Conservation (phyloP, 2,888 invertebrate species). For the Polia nebulosa region DNA sequence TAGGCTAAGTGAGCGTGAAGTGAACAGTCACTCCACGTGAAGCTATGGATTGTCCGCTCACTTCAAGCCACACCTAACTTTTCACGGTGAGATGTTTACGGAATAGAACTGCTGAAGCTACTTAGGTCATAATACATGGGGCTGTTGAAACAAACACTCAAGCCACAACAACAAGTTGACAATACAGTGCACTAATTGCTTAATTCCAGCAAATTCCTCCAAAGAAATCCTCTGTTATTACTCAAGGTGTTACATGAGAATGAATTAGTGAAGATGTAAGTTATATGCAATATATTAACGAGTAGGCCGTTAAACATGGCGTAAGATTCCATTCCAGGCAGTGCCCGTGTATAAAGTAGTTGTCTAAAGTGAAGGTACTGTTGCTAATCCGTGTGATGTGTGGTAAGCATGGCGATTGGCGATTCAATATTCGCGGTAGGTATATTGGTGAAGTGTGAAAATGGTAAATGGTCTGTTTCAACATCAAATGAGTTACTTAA, state of each 20-base stretch:
- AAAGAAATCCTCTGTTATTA: conserved; percentile 17
- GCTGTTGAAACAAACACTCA: not conserved
- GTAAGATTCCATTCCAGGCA: conserved; percentile 16
- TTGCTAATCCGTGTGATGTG: not conserved
- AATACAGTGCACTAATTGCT: conserved; percentile 33
- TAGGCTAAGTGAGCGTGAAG: too few species aligned
- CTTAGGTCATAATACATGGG: not conserved
- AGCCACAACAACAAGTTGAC: not conserved
- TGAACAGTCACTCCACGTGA: too few species aligned
- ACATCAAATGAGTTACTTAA: too few species aligned
- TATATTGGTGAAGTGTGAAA: not conserved
- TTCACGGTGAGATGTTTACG: too few species aligned
- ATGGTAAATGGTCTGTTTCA: not conserved
- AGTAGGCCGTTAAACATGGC: conserved; percentile 26
- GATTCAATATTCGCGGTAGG: conserved; percentile 5
- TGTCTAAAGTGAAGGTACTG: conserved; percentile 30
- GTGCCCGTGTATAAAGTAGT: conserved; percentile 5
- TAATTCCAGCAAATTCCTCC: conserved; percentile 1
- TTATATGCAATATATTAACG: conserved; percentile 14
- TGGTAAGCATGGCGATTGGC: conserved; percentile 12
- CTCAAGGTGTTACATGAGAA: conserved; percentile 35
- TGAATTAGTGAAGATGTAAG: conserved; percentile 22
- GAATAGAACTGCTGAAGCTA: too few species aligned
- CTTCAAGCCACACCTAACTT: too few species aligned
- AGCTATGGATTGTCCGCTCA: too few species aligned